A percentile compares a stretch with the other conserved stretches of the same genome.
phyloP scores from a whole-genome alignment of 2,888 invertebrate genomes.

The Xestoiulus laeticollis region DNA sequence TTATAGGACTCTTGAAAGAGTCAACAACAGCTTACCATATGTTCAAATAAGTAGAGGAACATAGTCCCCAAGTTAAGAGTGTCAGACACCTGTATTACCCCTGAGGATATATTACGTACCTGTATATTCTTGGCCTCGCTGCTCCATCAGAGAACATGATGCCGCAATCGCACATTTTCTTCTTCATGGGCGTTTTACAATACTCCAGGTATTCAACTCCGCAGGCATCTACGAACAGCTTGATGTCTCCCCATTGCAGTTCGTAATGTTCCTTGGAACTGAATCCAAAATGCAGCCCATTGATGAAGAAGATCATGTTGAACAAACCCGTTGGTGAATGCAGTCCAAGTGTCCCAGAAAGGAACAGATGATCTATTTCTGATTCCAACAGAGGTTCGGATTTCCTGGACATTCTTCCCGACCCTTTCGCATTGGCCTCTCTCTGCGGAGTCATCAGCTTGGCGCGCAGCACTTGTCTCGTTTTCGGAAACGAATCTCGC shows the following conservation, averaged over 20 bases:
- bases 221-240: slow-evolving; percentile 46
- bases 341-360: slow-evolving; percentile 53
- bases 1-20: no score
- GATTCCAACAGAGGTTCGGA: slow-evolving; percentile 53
- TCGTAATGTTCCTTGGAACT: slow-evolving; percentile 54
- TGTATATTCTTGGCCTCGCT: not conserved
- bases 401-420: slow-evolving; percentile 52
- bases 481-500: slow-evolving; percentile 52
- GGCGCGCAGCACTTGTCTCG: slow-evolving; percentile 53
- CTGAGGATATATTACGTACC: not conserved
- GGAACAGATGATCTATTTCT: slow-evolving; percentile 53
- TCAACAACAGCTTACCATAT: no score
- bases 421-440: slow-evolving; percentile 47
- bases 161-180: slow-evolving; percentile 18
- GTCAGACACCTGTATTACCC: no score
- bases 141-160: not conserved
- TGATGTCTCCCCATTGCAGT: slow-evolving; percentile 54
- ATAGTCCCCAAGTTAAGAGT: no score
- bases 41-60: no score
- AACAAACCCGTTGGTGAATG: slow-evolving; percentile 54
- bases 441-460: slow-evolving; percentile 53
- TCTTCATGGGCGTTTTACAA: slow-evolving; percentile 52
- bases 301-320: slow-evolving; percentile 54
- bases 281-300: slow-evolving; percentile 54
- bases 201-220: slow-evolving; percentile 55